Evolutionary conservation across 92 coral and sea anemone genomes (phyloP).

Genomic region (Scolanthus callimorphus): DNA sequence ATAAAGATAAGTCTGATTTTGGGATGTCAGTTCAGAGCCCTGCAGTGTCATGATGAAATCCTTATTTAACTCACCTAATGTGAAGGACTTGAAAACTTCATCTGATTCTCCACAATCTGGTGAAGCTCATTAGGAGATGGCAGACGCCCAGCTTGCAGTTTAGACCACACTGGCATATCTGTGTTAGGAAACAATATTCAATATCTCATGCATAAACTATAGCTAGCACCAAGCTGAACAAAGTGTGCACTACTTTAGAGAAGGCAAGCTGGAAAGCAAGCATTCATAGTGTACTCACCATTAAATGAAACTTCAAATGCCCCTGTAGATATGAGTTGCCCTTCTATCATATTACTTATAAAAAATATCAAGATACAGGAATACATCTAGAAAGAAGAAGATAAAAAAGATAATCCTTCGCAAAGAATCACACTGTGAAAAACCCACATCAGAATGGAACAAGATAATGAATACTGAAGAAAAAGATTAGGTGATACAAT

Average conservation of each 20-base stretch:
- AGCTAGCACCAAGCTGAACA: too few relatives aligned
- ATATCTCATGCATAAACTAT: too few relatives aligned
- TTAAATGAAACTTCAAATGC: slow-evolving; percentile 96
- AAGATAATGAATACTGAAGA: too few relatives aligned
- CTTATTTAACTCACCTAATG: slow-evolving; percentile 78
- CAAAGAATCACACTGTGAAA: too few relatives aligned
- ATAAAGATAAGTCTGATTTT: too few relatives aligned
- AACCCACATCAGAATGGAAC: too few relatives aligned
- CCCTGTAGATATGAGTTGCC: slow-evolving; percentile 97
- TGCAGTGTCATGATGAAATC: too few relatives aligned
- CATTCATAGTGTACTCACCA: slow-evolving; percentile 47
- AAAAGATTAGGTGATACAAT: too few relatives aligned
- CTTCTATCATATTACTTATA: slow-evolving; percentile 86
- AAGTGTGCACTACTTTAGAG: too few relatives aligned
- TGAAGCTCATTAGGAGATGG: slow-evolving; percentile 91
- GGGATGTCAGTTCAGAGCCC: too few relatives aligned
- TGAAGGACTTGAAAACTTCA: slow-evolving; percentile 75
- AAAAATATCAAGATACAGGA: slow-evolving; percentile 92
- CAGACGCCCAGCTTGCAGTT: slow-evolving; percentile 92
- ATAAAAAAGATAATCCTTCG: too few relatives aligned
- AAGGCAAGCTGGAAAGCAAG: background rate
- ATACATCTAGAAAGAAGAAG: slow-evolving; percentile 71
- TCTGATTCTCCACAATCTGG: slow-evolving; percentile 87
- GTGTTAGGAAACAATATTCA: too few relatives aligned
- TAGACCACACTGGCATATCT: slow-evolving; percentile 99